phyloP scores from a whole-genome alignment of 2,888 invertebrate genomes.

The Ceraclea dissimilis region DNA sequence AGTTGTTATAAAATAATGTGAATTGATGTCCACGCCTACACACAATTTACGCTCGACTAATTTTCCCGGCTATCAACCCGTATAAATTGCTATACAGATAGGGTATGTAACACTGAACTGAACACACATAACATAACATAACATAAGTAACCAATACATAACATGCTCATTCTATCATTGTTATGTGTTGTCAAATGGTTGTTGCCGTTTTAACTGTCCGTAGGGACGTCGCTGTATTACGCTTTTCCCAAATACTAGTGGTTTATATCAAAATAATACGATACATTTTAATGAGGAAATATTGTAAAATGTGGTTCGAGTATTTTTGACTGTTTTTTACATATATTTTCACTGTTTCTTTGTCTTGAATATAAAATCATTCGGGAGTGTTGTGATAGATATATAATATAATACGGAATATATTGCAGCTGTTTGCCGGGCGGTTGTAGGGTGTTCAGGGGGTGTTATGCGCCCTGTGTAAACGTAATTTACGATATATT shows the following conservation, averaged over 20 bases:
- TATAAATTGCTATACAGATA: background rate
- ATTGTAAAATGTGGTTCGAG: too few relatives aligned
- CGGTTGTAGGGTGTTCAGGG: background rate
- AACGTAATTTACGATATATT: conserved; percentile 48
- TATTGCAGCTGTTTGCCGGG: conserved; percentile 12
- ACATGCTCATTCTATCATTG: conserved; percentile 8
- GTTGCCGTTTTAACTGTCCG: conserved; percentile 7
- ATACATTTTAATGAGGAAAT: too few relatives aligned
- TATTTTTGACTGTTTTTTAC: too few relatives aligned
- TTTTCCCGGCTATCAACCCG: background rate
- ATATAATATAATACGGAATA: background rate
- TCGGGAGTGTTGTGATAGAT: too few relatives aligned
- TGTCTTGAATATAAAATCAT: too few relatives aligned
- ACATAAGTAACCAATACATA: background rate
- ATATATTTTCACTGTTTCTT: too few relatives aligned
- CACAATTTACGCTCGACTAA: conserved; percentile 1
- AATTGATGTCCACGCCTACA: background rate
- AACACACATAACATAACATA: too few relatives aligned
- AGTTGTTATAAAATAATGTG: too few relatives aligned
- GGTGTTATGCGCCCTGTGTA: too few relatives aligned
- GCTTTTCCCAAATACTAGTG: background rate
- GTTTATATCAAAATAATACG: too few relatives aligned
- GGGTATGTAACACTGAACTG: too few relatives aligned
- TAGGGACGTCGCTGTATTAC: background rate
- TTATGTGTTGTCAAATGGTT: conserved; percentile 16